A percentile compares a stretch with the other conserved stretches of the same genome.
Evolutionary conservation across 2,888 invertebrate genomes (phyloP).

Genomic region (Helleia helle): DNA sequence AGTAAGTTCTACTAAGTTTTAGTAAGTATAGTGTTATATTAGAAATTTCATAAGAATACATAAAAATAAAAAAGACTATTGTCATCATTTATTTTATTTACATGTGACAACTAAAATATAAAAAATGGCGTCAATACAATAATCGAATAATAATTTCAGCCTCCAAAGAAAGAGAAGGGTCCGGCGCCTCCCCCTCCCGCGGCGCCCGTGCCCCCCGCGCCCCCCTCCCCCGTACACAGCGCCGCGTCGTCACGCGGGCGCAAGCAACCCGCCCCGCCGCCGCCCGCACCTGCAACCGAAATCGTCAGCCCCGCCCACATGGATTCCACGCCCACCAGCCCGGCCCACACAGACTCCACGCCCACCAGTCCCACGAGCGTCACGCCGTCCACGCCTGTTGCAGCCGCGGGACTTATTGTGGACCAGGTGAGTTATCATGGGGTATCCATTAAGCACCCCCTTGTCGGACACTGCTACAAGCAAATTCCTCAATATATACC

Average conservation of each 20-base stretch:
- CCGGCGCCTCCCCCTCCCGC: slow-evolving; percentile 83
- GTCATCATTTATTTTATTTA: too few species aligned
- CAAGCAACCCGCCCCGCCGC: slow-evolving; percentile 77
- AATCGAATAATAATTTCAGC: slow-evolving; percentile 42
- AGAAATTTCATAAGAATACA: too few species aligned
- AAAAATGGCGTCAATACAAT: background rate
- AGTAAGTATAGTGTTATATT: too few species aligned
- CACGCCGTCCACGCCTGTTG: slow-evolving; percentile 31
- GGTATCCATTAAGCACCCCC: too few species aligned
- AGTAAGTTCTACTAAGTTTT: background rate
- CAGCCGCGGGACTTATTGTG: slow-evolving; percentile 40
- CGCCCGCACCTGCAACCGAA: slow-evolving; percentile 43
- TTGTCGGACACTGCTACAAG: too few species aligned
- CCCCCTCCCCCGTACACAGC: slow-evolving; percentile 16
- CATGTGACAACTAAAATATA: background rate
- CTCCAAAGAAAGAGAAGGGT: slow-evolving; percentile 87
- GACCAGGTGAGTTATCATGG: slow-evolving; percentile 38
- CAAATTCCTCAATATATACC: too few species aligned
- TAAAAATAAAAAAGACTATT: too few species aligned
- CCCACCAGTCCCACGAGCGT: slow-evolving; percentile 23
- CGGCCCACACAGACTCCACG: slow-evolving; percentile 21
- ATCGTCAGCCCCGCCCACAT: slow-evolving; percentile 22
- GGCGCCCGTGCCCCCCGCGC: slow-evolving; percentile 22
- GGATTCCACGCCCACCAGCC: slow-evolving; percentile 13
- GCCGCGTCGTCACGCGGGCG: slow-evolving; percentile 7